Conservation (phyloP, 2,797 vertebrate genomes). For the Hipposideros larvatus region DNA sequence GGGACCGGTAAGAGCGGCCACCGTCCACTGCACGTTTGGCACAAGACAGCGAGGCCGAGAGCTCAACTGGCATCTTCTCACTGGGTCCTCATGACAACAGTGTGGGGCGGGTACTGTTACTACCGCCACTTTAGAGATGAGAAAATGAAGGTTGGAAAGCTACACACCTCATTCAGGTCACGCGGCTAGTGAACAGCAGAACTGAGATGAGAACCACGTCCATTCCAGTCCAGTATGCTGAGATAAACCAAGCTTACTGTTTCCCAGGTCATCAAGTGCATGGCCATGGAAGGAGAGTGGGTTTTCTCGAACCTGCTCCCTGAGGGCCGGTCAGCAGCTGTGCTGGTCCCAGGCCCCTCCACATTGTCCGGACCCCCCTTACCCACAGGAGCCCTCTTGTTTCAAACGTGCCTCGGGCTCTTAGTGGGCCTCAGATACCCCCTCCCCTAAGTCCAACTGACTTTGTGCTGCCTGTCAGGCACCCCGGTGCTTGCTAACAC, state of each 20-base stretch:
- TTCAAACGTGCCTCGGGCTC: background rate
- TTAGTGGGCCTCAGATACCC: background rate
- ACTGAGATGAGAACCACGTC: background rate
- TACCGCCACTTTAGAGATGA: background rate
- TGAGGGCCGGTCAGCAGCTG: background rate
- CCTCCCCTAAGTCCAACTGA: background rate
- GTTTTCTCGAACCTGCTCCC: background rate
- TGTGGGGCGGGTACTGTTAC: background rate
- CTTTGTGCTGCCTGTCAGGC: background rate
- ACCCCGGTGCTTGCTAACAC: background rate
- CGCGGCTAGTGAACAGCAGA: background rate
- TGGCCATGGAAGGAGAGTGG: background rate
- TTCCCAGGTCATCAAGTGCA: background rate
- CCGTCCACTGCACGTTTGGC: rapidly evolving
- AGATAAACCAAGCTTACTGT: background rate
- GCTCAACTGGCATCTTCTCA: background rate
- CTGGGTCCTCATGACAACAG: background rate
- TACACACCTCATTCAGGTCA: background rate
- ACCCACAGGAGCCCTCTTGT: background rate
- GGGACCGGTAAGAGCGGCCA: background rate
- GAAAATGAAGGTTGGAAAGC: background rate
- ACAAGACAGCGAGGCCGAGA: background rate
- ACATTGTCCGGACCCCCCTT: background rate
- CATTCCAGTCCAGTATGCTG: background rate
- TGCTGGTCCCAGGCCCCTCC: background rate